A percentile compares a stretch with the other conserved stretches of the same genome.
These are phyloP conservation scores for Podarcis cretensis DNA, from an alignment of 2,113 vertebrate species.

Conservation along the genomic window DNA sequence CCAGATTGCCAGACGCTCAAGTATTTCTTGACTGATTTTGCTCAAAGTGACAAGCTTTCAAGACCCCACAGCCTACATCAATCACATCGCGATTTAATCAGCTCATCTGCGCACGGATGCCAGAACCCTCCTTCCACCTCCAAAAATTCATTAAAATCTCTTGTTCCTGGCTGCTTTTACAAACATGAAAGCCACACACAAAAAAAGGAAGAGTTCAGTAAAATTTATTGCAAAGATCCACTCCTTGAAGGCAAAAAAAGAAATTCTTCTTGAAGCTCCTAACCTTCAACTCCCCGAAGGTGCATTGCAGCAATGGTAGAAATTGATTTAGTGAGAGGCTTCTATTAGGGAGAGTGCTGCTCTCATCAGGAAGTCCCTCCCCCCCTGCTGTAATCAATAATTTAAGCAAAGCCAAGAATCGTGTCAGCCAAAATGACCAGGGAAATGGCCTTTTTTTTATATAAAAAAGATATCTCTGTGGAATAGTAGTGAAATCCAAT, in stretches of 20 bases:
- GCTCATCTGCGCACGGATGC: constrained; percentile 53
- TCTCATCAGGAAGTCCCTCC: constrained; percentile 71
- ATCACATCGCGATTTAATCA: constrained; percentile 51
- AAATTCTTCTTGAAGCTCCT: constrained; percentile 42
- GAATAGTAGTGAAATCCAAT: constrained; percentile 63
- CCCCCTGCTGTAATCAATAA: constrained; percentile 73
- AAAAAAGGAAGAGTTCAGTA: constrained; percentile 33
- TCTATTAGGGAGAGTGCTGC: constrained; percentile 74
- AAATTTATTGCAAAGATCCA: constrained; percentile 54
- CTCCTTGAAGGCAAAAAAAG: constrained; percentile 55
- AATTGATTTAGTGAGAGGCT: constrained; percentile 78
- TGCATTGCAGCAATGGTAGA: constrained; percentile 60
- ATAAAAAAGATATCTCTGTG: neutral
- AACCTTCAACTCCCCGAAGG: constrained; percentile 56
- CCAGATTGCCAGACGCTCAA: constrained; percentile 61
- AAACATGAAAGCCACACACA: neutral
- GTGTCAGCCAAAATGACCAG: constrained; percentile 68
- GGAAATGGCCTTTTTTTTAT: constrained; percentile 43
- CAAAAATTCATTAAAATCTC: constrained; percentile 18
- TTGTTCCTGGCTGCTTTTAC: constrained; percentile 24
- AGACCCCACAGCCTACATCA: constrained; percentile 56
- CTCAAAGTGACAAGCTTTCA: constrained; percentile 59
- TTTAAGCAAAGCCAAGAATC: constrained; percentile 75
- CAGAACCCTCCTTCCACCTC: neutral
- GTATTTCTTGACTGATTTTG: constrained; percentile 63